Conservation (phyloP, 2,113 vertebrate genomes). For the Mola mola region DNA sequence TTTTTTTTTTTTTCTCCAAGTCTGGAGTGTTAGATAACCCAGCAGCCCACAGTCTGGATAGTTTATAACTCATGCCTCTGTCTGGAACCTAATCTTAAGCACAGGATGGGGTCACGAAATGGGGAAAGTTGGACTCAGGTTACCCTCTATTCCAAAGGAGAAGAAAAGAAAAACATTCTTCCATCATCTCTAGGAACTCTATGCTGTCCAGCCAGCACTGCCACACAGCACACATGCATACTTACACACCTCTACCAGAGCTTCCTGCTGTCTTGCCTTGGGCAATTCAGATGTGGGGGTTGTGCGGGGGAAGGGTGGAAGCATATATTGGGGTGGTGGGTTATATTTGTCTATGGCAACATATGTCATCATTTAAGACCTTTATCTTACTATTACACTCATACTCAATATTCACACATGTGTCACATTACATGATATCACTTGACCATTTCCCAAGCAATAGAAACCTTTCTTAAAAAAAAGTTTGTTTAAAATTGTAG, state of each 20-base stretch:
- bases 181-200: slow-evolving; percentile 60
- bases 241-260: slow-evolving; percentile 42
- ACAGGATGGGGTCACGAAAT: slow-evolving; percentile 49
- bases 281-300: slow-evolving; percentile 44
- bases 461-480: slow-evolving; percentile 1
- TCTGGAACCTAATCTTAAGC: slow-evolving; percentile 51
- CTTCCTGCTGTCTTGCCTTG: slow-evolving; percentile 74
- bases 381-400: slow-evolving; percentile 8
- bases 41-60: slow-evolving; percentile 61
- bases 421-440: slow-evolving; percentile 11
- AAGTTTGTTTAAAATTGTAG: too few relatives aligned
- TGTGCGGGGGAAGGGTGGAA: slow-evolving; percentile 9
- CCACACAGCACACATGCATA: neutral
- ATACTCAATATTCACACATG: slow-evolving; percentile 10
- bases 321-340: slow-evolving; percentile 5
- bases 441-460: slow-evolving; percentile 2
- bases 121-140: slow-evolving; percentile 45
- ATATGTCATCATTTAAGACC: slow-evolving; percentile 44
- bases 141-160: slow-evolving; percentile 48
- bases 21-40: slow-evolving; percentile 62
- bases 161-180: slow-evolving; percentile 75
- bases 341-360: slow-evolving; percentile 16
- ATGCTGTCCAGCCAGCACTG: slow-evolving; percentile 18
- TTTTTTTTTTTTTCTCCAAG: slow-evolving; percentile 34
- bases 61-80: slow-evolving; percentile 40